Evolutionary conservation across 2,888 invertebrate genomes (phyloP), one percentile per base, ranked within the genome.

Genomic region (Spicauda simplicius): DNA sequence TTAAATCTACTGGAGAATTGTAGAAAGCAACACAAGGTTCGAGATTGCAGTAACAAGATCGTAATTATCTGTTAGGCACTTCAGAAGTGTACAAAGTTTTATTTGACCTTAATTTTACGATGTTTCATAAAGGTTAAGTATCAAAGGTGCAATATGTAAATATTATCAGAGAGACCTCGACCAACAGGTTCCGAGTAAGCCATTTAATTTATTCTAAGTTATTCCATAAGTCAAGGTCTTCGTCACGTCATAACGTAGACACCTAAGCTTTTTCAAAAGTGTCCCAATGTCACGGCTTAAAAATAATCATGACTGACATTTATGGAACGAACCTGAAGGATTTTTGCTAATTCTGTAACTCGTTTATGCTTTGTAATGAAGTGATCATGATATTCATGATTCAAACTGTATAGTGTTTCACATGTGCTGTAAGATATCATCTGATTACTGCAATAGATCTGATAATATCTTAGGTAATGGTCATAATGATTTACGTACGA

Each of bases 301-400:
- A 56, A 64, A 59, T 76, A 73, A 75, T 72, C 72, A 14, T 73
- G 61, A 75, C 58, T 74, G 76, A 73, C 61, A 45, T 67, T 67
- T 61, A 25, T 67, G 33, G 61, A 56, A 20, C 63, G 55, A 20
- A 58, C 20, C 56, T 41, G 14, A 52, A 61, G 41, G 50, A 48
- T 59, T 66, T 61, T 57, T 30, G n/a, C 41, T 67, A 61, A 61
- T 67, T 33, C 45, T 16, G 25, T 48, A 16, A 54, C 48, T 33
- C 14, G 54, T 55, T 54, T 48, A 18, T 59, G 11, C 41, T n/a
- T 48, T 48, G 48, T 3, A 25, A 25, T 25, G 25, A 25, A 25
- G 25, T 25, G 25, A 25, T 25, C 25, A 25, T 25, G 25, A 25
- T 18, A 20, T 4, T 12, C 4, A 50, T 53, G 19, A 53, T 20